Base-by-base conservation (phyloP, 2,888 invertebrate species). In the Hypomecis atomaria region DNA sequence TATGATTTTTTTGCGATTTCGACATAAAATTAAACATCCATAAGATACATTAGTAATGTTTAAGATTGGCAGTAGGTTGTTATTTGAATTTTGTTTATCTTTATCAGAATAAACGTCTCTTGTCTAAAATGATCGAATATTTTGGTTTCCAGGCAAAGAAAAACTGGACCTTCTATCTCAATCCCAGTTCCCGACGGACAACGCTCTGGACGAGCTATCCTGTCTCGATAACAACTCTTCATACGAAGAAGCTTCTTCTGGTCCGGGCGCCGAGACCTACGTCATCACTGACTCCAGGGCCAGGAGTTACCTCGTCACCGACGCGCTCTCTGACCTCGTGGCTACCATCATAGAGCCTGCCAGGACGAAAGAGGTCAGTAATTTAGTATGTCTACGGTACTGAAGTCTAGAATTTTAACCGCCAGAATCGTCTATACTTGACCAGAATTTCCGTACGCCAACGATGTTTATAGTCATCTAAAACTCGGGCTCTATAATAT, bases 271-370 rank as follows among this genome's bases (percentile, higher is more conserved):
- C 44, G 89, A 90, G 72, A 92, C 92, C 45, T 93, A 88, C 86
- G 90, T 93, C 65, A 83, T 93, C 71, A 90, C 91, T 50, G 87
- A 85, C 76, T 69, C 81, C 59, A 81, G 87, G 49, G 85, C 87
- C 47, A 78, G 85, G 64, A 77, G 83, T n/a, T 90, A 89, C 78
- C 78, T 87, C 62, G 82, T 93, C 66, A 79, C 79, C 50, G 88
- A 89, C 78, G 85, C 85, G 69, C 79, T 90, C 37, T 79, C 77
- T 33, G 84, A 81, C 59, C 61, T 74, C 11, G 64, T 75, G 11
- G 82, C 85, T 69, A 86, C 89, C 68, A 82, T 90, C 72, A 74
- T 80, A 7, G 81, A 83, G 65, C 82, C 84, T 11, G 70, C 69
- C 23, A 53, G 67, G 5, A 10, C n/a, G 7, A 49, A 5, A 7